These are phyloP conservation scores for Gambusia affinis DNA, from an alignment of 2,113 vertebrate species.

Conservation along the genomic window DNA sequence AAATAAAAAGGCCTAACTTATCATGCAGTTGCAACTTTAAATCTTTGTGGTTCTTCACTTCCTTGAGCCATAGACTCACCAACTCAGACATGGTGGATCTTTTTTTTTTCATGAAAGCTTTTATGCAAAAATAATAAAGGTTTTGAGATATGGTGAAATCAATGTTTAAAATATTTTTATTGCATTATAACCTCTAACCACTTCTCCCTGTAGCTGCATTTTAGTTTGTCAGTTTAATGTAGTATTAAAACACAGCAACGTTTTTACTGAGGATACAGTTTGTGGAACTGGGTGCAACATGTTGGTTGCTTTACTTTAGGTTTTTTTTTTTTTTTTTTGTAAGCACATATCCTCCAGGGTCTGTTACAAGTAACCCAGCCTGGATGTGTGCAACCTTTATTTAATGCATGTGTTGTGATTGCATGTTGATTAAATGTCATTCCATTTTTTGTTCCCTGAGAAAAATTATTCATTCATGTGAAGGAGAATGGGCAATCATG, in stretches of 20 bases:
- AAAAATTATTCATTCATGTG: conserved; percentile 6
- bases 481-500: conserved; percentile 13
- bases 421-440: conserved; percentile 11
- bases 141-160: background rate
- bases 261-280: background rate
- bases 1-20: too few relatives aligned
- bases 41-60: background rate
- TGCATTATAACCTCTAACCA: background rate
- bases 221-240: background rate
- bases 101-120: background rate
- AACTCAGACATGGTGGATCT: background rate
- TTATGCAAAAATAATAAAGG: background rate
- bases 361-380: background rate
- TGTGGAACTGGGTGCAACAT: background rate
- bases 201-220: background rate
- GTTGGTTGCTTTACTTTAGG: background rate
- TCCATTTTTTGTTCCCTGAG: background rate
- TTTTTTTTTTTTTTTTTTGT: too few relatives aligned
- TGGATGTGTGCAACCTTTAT: conserved; percentile 7
- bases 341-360: background rate
- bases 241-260: background rate
- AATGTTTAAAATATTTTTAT: background rate
- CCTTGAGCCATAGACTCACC: background rate
- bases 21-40: too few relatives aligned
- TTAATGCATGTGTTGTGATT: conserved; percentile 12